Evolutionary conservation across 2,797 vertebrate species (phyloP), one percentile per base, ranked within the genome.

Genomic region (Diglossa cyanea): DNA sequence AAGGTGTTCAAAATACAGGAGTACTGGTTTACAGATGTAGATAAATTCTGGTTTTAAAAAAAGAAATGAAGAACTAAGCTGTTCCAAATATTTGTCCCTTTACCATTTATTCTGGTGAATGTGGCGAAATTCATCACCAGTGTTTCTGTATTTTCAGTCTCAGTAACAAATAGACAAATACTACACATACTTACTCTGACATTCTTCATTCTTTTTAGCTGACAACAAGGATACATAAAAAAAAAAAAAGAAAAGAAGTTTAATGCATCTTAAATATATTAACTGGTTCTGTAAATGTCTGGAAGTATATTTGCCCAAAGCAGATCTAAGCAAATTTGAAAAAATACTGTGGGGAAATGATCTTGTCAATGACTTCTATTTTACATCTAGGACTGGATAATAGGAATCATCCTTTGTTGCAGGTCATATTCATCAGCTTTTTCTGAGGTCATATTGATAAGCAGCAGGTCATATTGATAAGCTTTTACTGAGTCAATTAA

Each of bases 371-470:
- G 58, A 54, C 17, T 76, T 53, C 2, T 13, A 39, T 39, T 62
- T 51, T 26, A 89, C 84, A 87, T 96, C 57, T 96, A 97, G 98
- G 97, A 95, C 96, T 95, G 96, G 98, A 95, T 98, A 98, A 98
- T 97, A 98, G 97, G 98, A 98, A 94, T 98, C 98, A 95, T 98
- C 98, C 97, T 98, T 97, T 98, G 98, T 98, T 98, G 97, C 98
- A 98, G 98, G 98, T 98, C 97, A 96, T 98, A 98, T 98, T 98
- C 98, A 98, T 98, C 98, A 98, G 97, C 98, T 98, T 98, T 98
- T 98, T 97, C 98, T 57, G 54, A 35, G 54, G 54, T 35, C n/a
- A 25, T 25, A 6, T 25, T 17, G 55, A 17, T 57, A 57, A 57
- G 55, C 55, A 25, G 96, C 98, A 98, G 98, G 98, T 98, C 97